Conservation (phyloP, 2,113 vertebrate species). For the Polyodon spathula region DNA sequence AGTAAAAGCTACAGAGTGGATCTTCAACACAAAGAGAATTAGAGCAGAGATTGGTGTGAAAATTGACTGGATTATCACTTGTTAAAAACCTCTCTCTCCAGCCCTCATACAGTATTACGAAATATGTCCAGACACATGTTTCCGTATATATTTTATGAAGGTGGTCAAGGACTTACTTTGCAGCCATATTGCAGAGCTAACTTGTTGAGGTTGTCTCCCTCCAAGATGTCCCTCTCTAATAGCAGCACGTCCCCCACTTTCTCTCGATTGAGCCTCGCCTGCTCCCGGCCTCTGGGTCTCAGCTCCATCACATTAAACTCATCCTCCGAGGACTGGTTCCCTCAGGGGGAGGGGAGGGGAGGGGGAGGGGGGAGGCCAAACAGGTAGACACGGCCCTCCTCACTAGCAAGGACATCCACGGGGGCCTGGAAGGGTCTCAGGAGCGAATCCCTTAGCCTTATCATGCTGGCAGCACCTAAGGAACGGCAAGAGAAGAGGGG, state of each 20-base stretch:
- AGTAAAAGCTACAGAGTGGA: too few species aligned
- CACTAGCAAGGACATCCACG: constrained; percentile 59
- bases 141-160: too few species aligned
- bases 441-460: constrained; percentile 63
- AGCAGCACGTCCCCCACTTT: constrained; percentile 48
- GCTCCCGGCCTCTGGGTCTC: constrained; percentile 48
- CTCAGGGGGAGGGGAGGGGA: too few species aligned
- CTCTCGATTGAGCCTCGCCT: constrained; percentile 29
- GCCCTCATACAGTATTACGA: too few species aligned
- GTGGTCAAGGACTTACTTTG: constrained; percentile 75
- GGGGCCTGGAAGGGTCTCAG: constrained; percentile 73
- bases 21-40: too few species aligned
- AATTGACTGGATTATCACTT: too few species aligned
- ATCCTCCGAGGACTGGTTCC: constrained; percentile 67
- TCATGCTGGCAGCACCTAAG: constrained; percentile 36
- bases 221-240: constrained; percentile 62
- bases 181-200: constrained; percentile 89
- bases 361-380: too few species aligned
- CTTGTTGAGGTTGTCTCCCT: constrained; percentile 80
- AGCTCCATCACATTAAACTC: constrained; percentile 58
- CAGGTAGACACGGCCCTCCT: constrained; percentile 69
- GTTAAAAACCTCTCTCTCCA: too few species aligned
- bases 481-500: neutral
- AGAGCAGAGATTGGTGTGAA: too few species aligned
- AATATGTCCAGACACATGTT: too few species aligned